Evolutionary conservation across 2,888 invertebrate species (phyloP).

Genomic region (Pogonocherus hispidulus): DNA sequence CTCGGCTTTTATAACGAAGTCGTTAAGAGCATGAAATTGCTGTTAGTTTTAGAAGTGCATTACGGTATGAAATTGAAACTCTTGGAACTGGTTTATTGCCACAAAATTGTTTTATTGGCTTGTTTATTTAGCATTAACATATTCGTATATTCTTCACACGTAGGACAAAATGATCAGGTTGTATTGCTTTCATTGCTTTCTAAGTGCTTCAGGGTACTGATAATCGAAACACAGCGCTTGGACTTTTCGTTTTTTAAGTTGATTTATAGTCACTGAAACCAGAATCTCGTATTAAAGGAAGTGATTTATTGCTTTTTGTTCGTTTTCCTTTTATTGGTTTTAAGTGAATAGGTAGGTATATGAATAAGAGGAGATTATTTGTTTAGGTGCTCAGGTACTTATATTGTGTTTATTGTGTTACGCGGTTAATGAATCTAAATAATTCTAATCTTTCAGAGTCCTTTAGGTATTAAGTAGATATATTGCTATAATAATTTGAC

Average conservation of each 20-base stretch:
- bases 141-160: neutral
- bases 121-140: neutral
- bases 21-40: no score
- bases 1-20: no score
- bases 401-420: neutral
- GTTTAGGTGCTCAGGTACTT: neutral
- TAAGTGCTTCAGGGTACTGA: neutral
- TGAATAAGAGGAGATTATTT: no score
- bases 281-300: neutral
- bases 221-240: neutral
- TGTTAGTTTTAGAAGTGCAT: no score
- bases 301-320: neutral
- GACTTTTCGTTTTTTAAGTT: neutral
- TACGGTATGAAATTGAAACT: no score
- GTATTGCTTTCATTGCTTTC: neutral
- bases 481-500: no score
- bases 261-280: neutral
- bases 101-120: neutral
- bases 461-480: no score
- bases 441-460: no score
- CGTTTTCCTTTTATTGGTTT: neutral
- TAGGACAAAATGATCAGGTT: neutral
- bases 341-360: neutral
- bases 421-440: neutral
- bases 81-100: no score